Base-by-base conservation (phyloP, 2,888 invertebrate species). In the Embidobia sp. region DNA sequence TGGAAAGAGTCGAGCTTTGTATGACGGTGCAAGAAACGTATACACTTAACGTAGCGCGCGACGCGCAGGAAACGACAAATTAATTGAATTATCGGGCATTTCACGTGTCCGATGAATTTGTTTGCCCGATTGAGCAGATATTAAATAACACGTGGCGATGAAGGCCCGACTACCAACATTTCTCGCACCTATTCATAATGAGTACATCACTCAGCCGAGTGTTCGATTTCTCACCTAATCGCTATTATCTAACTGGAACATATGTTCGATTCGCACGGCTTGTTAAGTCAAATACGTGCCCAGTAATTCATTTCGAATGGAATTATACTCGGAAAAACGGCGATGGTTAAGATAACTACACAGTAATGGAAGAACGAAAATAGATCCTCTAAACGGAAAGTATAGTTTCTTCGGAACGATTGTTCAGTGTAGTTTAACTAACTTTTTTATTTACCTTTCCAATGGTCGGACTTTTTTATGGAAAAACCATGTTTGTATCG, bases 181-280 rank as follows among this genome's bases (percentile, higher is more conserved):
- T 55, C 57, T 72, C 37, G 8, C 42, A 10, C 64, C 15, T 13
- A 29, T 16, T 8, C 46, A 10, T 42, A 57, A 64, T 42, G 22
- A 66, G 44, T 16, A 37, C 53, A 44, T 51, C 66, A 13, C 8
- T 33, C 15, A 33, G 15, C 8, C 42, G 61, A 26, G 64, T 64
- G 69, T 59, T 70, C 64, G 40, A 40, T 64, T 59, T 72, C 70
- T 66, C 66, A 66, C 53, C 48, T 66, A 53, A 64, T 64, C 76
- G 40, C 57, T 57, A 27, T 70, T 76, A 70, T 70, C 70, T 48
- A 64, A 53, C 33, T 26, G 7, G 16, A 66, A 66, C 76, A 70
- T 16, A 22, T 70, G 76, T 31, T 51, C 18, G 5, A 26, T 42
- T 76, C 70, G 22, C 70, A 76, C 70, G 51, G 11, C 29, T 29